These are phyloP conservation scores for Gallinago solitaria DNA, from an alignment of 2,797 vertebrate species.

Conservation along the genomic window DNA sequence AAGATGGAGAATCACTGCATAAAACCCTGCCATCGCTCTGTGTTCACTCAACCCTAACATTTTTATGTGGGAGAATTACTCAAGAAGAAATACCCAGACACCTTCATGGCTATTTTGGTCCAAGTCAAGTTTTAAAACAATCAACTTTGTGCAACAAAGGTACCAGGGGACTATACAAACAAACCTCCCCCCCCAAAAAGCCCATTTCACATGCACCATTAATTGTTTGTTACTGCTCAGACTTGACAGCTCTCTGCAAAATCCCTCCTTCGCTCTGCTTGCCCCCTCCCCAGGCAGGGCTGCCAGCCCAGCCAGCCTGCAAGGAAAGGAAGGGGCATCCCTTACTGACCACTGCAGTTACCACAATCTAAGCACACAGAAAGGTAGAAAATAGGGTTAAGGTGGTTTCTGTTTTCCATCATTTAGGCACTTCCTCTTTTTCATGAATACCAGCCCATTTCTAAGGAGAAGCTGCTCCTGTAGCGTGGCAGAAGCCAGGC, in stretches of 20 bases:
- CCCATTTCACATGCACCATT: background rate
- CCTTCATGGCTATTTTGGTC: background rate
- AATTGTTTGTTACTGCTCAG: background rate
- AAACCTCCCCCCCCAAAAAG: background rate
- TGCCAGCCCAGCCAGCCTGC: background rate
- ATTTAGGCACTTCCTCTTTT: background rate
- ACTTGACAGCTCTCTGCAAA: background rate
- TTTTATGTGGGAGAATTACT: background rate
- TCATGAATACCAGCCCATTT: background rate
- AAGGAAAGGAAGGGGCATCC: background rate
- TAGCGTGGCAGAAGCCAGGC: background rate
- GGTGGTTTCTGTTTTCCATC: background rate
- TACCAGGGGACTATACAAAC: background rate
- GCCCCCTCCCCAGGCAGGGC: background rate
- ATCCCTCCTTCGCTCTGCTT: background rate
- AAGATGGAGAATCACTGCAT: background rate
- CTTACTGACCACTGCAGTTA: background rate
- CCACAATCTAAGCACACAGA: background rate
- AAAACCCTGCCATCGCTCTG: background rate
- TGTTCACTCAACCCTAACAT: background rate
- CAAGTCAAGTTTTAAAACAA: background rate
- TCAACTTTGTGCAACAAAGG: background rate
- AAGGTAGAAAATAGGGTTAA: background rate
- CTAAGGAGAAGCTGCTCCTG: background rate
- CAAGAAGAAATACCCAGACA: background rate